Conservation (phyloP, 2,797 vertebrate genomes). For the Tiaroga cobitis region DNA sequence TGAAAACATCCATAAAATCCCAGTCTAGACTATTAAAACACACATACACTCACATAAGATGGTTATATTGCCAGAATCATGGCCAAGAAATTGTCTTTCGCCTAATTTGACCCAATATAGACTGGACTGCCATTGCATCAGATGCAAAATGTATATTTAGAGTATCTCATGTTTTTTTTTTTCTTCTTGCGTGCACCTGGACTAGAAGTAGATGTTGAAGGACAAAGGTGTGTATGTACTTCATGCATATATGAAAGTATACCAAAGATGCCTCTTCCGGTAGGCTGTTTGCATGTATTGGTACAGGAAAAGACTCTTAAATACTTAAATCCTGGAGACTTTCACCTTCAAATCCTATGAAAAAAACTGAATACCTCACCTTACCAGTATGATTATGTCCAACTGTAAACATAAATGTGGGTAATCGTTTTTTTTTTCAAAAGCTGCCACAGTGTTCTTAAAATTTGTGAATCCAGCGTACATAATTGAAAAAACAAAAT, state of each 20-base stretch:
- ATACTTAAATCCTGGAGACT: conserved; percentile 7
- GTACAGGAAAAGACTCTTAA: conserved; percentile 2
- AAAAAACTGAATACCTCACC: neutral
- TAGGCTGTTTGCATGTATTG: neutral
- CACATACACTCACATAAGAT: neutral
- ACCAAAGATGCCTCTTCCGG: conserved; percentile 16
- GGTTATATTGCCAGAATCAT: neutral
- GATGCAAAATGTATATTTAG: neutral
- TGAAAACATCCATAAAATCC: conserved; percentile 29
- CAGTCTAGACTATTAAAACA: conserved; percentile 9
- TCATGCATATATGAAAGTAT: conserved; percentile 18
- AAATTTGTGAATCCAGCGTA: conserved; percentile 29
- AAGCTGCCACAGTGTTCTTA: conserved; percentile 24
- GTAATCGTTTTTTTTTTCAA: conserved; percentile 7
- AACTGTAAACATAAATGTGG: conserved; percentile 18
- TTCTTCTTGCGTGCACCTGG: neutral
- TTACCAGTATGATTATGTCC: neutral
- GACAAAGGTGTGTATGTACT: neutral
- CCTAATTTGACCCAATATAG: neutral
- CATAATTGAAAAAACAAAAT: conserved; percentile 47
- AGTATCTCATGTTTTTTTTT: neutral
- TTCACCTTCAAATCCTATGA: neutral
- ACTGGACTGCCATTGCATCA: neutral
- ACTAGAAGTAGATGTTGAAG: conserved; percentile 9
- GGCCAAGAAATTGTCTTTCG: neutral